phyloP scores from a whole-genome alignment of 2,113 vertebrate genomes.

The Indicator indicator region DNA sequence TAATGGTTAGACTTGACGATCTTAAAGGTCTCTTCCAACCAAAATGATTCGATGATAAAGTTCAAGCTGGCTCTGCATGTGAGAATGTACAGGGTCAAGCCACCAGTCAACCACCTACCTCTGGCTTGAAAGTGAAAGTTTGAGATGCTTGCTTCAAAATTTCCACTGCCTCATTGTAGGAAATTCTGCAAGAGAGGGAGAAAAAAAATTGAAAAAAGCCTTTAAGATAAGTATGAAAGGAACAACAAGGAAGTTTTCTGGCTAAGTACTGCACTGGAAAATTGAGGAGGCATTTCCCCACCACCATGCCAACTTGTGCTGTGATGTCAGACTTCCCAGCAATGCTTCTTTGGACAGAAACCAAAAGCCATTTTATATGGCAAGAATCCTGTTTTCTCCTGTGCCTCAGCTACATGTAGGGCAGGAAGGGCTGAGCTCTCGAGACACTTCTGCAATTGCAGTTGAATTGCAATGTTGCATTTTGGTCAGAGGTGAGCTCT shows the following conservation, averaged over 20 bases:
- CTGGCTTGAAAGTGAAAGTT: slow-evolving; percentile 85
- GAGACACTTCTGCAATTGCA: neutral
- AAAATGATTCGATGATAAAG: neutral
- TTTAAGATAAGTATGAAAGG: slow-evolving; percentile 15
- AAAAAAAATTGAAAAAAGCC: neutral
- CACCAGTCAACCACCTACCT: slow-evolving; percentile 72
- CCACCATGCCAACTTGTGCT: neutral
- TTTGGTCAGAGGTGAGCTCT: neutral
- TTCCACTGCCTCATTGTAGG: slow-evolving; percentile 91
- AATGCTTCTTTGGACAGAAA: slow-evolving; percentile 26
- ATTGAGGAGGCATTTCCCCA: slow-evolving; percentile 52
- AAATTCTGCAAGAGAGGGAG: slow-evolving; percentile 78
- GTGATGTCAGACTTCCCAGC: slow-evolving; percentile 58
- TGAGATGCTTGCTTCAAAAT: slow-evolving; percentile 82
- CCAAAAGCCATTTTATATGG: slow-evolving; percentile 14
- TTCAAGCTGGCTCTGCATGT: neutral
- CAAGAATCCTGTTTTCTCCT: slow-evolving; percentile 11
- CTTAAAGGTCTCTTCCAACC: no score
- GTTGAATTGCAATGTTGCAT: neutral
- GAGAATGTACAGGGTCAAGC: neutral
- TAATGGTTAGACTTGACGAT: no score
- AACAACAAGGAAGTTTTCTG: slow-evolving; percentile 33
- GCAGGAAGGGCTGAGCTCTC: neutral
- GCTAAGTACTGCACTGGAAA: neutral
- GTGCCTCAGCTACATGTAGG: neutral